phyloP scores from a whole-genome alignment of 2,797 vertebrate species.

The Enteromius afrohamiltoni region DNA sequence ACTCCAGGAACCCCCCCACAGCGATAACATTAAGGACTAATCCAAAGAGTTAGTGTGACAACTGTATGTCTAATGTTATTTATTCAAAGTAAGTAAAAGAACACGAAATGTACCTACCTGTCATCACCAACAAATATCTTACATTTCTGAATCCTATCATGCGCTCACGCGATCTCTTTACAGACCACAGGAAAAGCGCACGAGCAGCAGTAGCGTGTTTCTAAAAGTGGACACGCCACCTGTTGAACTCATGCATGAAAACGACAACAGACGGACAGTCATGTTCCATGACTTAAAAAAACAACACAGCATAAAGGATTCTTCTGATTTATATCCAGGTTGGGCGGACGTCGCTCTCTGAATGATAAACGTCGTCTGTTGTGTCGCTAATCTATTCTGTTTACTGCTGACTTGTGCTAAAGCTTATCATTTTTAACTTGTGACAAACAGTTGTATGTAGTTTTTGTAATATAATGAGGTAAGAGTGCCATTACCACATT shows the following conservation, averaged over 20 bases:
- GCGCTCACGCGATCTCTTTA: neutral
- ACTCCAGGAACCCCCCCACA: too few relatives aligned
- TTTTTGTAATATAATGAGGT: neutral
- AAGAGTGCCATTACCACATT: neutral
- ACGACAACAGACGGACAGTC: neutral
- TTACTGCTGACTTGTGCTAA: conserved; percentile 13
- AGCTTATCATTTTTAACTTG: neutral
- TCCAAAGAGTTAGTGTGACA: neutral
- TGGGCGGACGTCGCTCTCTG: neutral
- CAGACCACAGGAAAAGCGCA: neutral
- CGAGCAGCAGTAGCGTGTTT: conserved; percentile 4
- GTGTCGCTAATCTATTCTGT: neutral
- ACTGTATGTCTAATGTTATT: neutral
- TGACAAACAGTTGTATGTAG: conserved; percentile 3
- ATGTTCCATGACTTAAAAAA: neutral
- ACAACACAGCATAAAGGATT: too few relatives aligned
- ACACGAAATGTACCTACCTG: neutral
- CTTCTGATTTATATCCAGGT: neutral
- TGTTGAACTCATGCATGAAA: conserved; percentile 32
- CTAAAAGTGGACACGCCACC: conserved; percentile 53
- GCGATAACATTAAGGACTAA: neutral
- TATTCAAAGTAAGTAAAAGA: neutral
- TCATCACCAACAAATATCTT: neutral
- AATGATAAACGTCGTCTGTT: neutral
- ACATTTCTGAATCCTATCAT: neutral